A percentile compares a stretch with the other conserved stretches of the same genome.
These are phyloP conservation scores for Lophius piscatorius DNA, from an alignment of 2,113 vertebrate genomes.

Conservation along the genomic window DNA sequence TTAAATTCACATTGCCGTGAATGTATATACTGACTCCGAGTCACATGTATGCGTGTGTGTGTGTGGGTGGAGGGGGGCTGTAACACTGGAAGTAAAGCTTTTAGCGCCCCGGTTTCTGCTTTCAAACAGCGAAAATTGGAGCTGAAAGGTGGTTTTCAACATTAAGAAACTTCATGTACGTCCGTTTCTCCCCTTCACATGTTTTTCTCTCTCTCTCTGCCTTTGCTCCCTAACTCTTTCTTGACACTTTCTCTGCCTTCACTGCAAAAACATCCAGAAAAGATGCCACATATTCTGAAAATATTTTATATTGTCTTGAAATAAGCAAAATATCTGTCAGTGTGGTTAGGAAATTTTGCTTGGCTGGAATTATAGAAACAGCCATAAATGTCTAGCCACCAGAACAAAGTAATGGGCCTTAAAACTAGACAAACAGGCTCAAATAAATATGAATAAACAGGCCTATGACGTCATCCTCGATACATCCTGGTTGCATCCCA, in stretches of 20 bases:
- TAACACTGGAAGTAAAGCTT: slow-evolving; percentile 50
- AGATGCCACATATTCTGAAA: too few species aligned
- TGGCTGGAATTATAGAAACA: too few species aligned
- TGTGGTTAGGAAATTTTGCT: too few species aligned
- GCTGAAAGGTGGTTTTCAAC: slow-evolving; percentile 75
- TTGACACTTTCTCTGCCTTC: slow-evolving; percentile 18
- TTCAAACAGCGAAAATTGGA: slow-evolving; percentile 80
- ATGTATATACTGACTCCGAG: slow-evolving; percentile 23
- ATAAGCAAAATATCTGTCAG: too few species aligned
- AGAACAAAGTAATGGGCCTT: too few species aligned
- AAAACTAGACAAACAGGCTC: too few species aligned
- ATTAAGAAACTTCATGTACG: slow-evolving; percentile 42
- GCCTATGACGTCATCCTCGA: too few species aligned
- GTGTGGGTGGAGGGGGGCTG: slow-evolving; percentile 19
- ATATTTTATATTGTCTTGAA: too few species aligned
- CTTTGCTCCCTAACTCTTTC: slow-evolving; percentile 12
- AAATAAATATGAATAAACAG: too few species aligned
- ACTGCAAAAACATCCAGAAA: too few species aligned
- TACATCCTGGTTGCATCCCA: too few species aligned
- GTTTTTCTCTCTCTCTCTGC: slow-evolving; percentile 14
- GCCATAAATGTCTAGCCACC: too few species aligned
- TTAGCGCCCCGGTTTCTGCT: slow-evolving; percentile 67
- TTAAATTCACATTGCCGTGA: slow-evolving; percentile 45
- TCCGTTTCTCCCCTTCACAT: slow-evolving; percentile 25
- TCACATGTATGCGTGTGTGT: slow-evolving; percentile 18